Evolutionary conservation across 1,140 invertebrate genomes (phyloP).

Genomic region (Trichomalopsis sarcophagae): DNA sequence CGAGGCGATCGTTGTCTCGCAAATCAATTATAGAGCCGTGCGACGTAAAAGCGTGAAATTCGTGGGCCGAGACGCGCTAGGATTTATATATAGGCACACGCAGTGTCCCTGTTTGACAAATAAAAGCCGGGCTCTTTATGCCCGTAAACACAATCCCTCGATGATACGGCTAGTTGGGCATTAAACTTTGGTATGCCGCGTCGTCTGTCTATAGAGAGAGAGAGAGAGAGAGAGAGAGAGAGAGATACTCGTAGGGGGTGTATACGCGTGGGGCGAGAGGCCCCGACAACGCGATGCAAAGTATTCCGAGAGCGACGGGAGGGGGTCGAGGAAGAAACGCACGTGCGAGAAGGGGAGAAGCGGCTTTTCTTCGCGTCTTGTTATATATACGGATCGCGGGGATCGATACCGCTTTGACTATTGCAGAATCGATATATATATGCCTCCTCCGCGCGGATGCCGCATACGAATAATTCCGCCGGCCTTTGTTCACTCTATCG

Average conservation of each 20-base stretch:
- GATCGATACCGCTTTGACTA: slow-evolving; percentile 1
- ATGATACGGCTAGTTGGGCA: slow-evolving; percentile 70
- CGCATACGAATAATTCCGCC: slow-evolving; percentile 12
- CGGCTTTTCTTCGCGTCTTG: neutral
- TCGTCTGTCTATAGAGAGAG: slow-evolving; percentile 56
- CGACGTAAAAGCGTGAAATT: slow-evolving; percentile 45
- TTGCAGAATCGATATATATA: slow-evolving; percentile 3
- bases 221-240: too few species aligned
- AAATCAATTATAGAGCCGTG: slow-evolving; percentile 48
- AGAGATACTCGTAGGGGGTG: slow-evolving; percentile 37
- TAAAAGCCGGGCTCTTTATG: slow-evolving; percentile 63
- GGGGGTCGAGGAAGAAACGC: slow-evolving; percentile 42
- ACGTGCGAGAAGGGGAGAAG: slow-evolving; percentile 49
- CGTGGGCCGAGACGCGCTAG: neutral
- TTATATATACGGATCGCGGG: neutral
- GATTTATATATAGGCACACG: neutral
- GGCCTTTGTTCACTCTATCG: neutral
- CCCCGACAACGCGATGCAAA: slow-evolving; percentile 54
- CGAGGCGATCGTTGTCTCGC: slow-evolving; percentile 40
- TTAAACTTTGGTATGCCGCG: slow-evolving; percentile 66
- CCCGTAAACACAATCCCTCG: slow-evolving; percentile 59
- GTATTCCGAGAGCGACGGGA: slow-evolving; percentile 51
- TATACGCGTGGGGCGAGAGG: slow-evolving; percentile 29
- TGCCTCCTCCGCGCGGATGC: neutral
- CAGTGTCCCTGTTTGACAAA: slow-evolving; percentile 62